These are phyloP conservation scores for Eriocheir sinensis DNA, from an alignment of 1,140 invertebrate species.

Conservation along the genomic window DNA sequence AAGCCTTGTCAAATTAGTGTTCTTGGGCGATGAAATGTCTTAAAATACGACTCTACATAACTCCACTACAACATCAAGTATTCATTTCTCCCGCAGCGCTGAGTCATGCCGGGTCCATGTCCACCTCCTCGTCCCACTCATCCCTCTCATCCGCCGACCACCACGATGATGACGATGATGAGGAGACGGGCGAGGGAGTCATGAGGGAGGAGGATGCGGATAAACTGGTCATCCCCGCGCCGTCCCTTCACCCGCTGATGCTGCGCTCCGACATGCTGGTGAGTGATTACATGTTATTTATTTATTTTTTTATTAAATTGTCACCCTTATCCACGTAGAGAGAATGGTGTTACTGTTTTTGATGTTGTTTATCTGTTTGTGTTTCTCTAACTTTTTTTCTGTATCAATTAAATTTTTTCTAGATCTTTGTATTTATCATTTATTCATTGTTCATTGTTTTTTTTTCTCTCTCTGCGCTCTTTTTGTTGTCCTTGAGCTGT, in stretches of 20 bases:
- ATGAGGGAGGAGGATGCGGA: constrained; percentile 78
- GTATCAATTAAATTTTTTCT: no score
- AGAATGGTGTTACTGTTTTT: not conserved
- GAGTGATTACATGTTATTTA: not conserved
- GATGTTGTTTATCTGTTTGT: no score
- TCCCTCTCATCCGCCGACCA: constrained; percentile 78
- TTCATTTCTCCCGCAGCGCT: constrained; percentile 77
- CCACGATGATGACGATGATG: constrained; percentile 74
- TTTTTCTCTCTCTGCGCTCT: no score
- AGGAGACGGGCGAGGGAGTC: constrained; percentile 77
- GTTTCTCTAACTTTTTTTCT: no score
- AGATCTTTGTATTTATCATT: no score
- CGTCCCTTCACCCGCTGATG: constrained; percentile 70
- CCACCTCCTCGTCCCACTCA: constrained; percentile 80
- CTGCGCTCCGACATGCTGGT: constrained; percentile 79
- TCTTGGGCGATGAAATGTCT: no score
- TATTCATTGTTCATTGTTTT: no score
- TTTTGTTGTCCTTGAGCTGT: no score
- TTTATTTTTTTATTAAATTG: not conserved
- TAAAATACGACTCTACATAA: no score
- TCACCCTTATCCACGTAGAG: not conserved
- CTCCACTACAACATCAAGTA: not conserved
- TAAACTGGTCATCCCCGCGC: constrained; percentile 70
- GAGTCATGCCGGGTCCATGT: constrained; percentile 79
- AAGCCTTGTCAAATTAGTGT: no score